A percentile compares a stretch with the other conserved stretches of the same genome.
phyloP scores from a whole-genome alignment of 2,888 invertebrate genomes.

The Apeira syringaria region DNA sequence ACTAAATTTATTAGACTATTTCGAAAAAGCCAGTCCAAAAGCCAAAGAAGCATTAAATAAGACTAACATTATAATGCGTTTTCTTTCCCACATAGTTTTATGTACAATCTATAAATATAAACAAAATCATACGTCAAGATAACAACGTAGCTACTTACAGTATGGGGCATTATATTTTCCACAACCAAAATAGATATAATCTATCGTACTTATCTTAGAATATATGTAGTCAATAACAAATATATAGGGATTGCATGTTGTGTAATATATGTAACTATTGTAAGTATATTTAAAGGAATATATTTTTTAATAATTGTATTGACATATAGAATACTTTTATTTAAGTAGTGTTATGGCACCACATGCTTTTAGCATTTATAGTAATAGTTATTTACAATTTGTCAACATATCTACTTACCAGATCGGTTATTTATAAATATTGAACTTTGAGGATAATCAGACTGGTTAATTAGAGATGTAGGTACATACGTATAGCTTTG shows the following conservation, averaged over 20 bases:
- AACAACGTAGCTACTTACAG: constrained; percentile 21
- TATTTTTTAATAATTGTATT: constrained; percentile 36
- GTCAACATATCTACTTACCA: constrained; percentile 43
- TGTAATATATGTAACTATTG: constrained; percentile 6
- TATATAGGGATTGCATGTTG: constrained; percentile 10
- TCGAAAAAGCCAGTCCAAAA: constrained; percentile 75
- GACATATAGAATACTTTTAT: constrained; percentile 58
- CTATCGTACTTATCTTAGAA: constrained; percentile 13
- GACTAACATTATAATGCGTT: constrained; percentile 80
- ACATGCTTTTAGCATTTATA: constrained; percentile 75
- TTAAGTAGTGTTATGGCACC: constrained; percentile 76
- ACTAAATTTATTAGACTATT: constrained; percentile 62
- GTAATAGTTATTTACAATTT: constrained; percentile 57
- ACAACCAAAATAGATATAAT: constrained; percentile 36
- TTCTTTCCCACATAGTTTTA: constrained; percentile 81
- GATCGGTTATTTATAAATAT: constrained; percentile 37
- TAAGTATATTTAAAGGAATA: constrained; percentile 20
- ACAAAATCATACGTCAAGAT: constrained; percentile 31
- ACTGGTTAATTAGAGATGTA: constrained; percentile 36
- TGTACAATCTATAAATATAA: constrained; percentile 61
- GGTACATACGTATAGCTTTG: constrained; percentile 36
- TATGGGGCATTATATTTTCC: constrained; percentile 29
- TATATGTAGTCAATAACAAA: constrained; percentile 8
- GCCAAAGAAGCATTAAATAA: constrained; percentile 71
- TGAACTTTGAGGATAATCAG: constrained; percentile 39